Evolutionary conservation across 2,888 invertebrate species (phyloP), one percentile per base, ranked within the genome.

Genomic region (Mythimna ferrago): DNA sequence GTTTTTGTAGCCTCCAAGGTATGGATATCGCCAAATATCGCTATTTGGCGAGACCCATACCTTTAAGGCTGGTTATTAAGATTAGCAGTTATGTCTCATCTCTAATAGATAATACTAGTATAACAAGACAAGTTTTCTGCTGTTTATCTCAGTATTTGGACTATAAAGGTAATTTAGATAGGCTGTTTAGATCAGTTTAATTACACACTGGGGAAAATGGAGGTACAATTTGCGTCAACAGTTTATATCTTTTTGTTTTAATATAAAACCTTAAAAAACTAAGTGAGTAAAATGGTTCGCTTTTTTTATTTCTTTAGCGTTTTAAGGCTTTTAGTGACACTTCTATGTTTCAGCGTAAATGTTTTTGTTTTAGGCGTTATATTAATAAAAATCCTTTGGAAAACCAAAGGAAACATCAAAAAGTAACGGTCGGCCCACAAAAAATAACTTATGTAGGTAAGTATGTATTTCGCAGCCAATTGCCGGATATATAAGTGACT

Each of bases 131-230:
- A 6, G 9, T 16, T 35, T 53, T 66, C 26, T 19, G 0, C 11
- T 9, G 19, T 53, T 51, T 53, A 14, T 14, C 35, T 57, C 38
- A 32, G 21, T 56, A 41, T 69, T 51, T 64, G 9, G 54, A 14
- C 2, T 61, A 2, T 53, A 21, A 41, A 65, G 44, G 60, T 60
- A 14, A 38, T 58, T 64, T 21, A 26, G 10, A 61, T 54, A 48
- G 58, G n/a, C 16, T 53, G n/a, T 77, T 63, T 48, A 53, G 38
- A 71, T 78, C 53, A 54, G 1, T 71, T 63, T 41, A 70, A 60
- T 61, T 56, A 61, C 6, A 32, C n/a, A 14, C 16, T n/a, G 11
- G 51, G n/a, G n/a, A 9, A 26, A 26, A 60, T 11, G 6, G 2
- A 53, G n/a, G 38, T 60, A 74, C 19, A 38, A 60, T 76, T 38